Conservation (phyloP, 2,113 vertebrate genomes). For the Fregata magnificens region DNA sequence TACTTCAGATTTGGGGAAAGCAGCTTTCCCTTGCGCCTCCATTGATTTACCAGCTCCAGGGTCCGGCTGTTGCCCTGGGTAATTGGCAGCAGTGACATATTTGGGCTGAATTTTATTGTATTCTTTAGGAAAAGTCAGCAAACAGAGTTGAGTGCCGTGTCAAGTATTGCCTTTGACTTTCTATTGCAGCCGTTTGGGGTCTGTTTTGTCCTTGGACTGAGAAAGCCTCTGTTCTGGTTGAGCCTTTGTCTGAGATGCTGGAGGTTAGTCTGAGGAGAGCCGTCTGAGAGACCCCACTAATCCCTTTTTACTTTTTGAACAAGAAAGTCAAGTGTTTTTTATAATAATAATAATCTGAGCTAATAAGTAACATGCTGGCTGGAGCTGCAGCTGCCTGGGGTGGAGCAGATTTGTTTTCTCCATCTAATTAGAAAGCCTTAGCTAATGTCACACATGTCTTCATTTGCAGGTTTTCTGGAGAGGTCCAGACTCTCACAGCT, state of each 20-base stretch:
- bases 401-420: conserved; percentile 70
- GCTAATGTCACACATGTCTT: conserved; percentile 64
- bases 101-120: conserved; percentile 61
- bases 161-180: conserved; percentile 63
- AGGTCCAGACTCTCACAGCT: background rate
- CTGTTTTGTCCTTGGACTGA: conserved; percentile 62
- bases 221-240: conserved; percentile 49
- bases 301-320: conserved; percentile 72
- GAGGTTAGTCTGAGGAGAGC: conserved; percentile 57
- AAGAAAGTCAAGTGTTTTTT: conserved; percentile 73
- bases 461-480: conserved; percentile 33
- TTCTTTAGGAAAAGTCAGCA: conserved; percentile 51
- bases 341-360: conserved; percentile 77
- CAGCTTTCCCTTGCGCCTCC: conserved; percentile 3
- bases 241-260: conserved; percentile 52
- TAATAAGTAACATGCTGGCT: conserved; percentile 76
- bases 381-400: conserved; percentile 70
- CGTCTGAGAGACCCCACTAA: conserved; percentile 59
- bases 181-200: background rate
- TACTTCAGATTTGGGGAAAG: conserved; percentile 27
- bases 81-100: conserved; percentile 63
- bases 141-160: conserved; percentile 52
- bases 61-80: background rate
- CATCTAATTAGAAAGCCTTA: conserved; percentile 73
- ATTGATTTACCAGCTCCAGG: conserved; percentile 8